Evolutionary conservation across 2,888 invertebrate genomes (phyloP).

Genomic region (Rhingia rostrata): DNA sequence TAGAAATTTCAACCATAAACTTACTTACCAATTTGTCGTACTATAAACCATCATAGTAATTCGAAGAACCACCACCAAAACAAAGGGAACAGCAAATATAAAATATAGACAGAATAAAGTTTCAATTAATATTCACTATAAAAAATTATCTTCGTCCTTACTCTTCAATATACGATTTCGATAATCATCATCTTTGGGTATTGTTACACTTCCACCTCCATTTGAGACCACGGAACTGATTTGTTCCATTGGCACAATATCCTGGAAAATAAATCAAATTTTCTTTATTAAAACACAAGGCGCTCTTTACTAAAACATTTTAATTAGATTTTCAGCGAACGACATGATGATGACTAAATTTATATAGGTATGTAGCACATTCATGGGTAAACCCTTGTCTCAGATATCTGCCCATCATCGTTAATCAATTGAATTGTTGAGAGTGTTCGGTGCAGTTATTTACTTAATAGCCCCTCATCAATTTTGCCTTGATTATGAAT

Average conservation of each 20-base stretch:
- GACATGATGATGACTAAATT: neutral
- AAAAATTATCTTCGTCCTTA: conserved; percentile 71
- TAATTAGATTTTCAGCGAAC: conserved; percentile 7
- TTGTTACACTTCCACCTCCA: conserved; percentile 81
- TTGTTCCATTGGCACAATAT: conserved; percentile 83
- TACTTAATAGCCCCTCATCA: neutral
- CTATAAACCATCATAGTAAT: conserved; percentile 4
- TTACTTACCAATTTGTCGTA: conserved; percentile 63
- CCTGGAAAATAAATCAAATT: conserved; percentile 76
- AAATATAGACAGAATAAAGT: neutral
- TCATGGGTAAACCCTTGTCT: conserved; percentile 30
- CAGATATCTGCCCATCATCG: conserved; percentile 11
- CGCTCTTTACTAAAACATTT: neutral
- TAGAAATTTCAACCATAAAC: neutral
- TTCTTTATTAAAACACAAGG: neutral
- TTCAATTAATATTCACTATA: neutral
- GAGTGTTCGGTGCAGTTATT: neutral
- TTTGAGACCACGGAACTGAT: conserved; percentile 82
- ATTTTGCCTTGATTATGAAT: too few species aligned
- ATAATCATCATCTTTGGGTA: conserved; percentile 83
- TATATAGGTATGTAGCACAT: neutral
- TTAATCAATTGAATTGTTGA: conserved; percentile 36
- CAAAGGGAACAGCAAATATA: neutral
- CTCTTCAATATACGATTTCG: conserved; percentile 82
- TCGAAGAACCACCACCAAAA: neutral